A percentile compares a stretch with the other conserved stretches of the same genome.
These are phyloP conservation scores for Arion vulgaris DNA, from an alignment of 1,140 invertebrate species.

Conservation along the genomic window DNA sequence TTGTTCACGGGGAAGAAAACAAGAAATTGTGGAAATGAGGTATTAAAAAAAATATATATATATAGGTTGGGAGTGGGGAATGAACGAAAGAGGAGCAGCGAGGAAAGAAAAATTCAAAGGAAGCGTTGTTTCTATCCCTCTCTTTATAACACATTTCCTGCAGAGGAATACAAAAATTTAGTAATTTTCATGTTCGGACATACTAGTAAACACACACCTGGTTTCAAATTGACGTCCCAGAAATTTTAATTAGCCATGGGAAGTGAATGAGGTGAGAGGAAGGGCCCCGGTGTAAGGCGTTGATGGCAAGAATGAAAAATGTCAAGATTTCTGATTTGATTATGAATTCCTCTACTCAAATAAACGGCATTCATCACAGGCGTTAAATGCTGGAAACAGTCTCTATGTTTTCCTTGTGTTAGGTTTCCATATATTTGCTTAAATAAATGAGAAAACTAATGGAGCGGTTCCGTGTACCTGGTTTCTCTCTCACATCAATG, in stretches of 20 bases:
- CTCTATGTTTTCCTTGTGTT: neutral
- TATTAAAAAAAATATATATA: no score
- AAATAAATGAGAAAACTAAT: neutral
- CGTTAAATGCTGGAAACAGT: neutral
- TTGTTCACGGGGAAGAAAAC: neutral
- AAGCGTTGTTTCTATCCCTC: neutral
- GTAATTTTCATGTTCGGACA: neutral
- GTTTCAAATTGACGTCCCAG: neutral
- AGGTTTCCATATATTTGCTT: neutral
- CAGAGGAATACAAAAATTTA: neutral
- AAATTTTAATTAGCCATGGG: neutral
- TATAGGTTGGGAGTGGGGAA: neutral
- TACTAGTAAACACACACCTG: neutral
- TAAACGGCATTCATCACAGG: neutral
- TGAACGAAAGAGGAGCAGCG: neutral
- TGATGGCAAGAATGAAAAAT: neutral
- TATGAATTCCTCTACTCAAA: conserved; percentile 13
- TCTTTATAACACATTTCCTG: no score
- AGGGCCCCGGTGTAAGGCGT: neutral
- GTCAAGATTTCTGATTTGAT: conserved; percentile 17
- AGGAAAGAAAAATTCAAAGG: neutral
- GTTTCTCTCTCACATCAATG: neutral
- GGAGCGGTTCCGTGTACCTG: neutral
- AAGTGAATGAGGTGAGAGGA: neutral
- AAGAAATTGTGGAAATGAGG: no score